Evolutionary conservation across 1,140 invertebrate genomes (phyloP).

Genomic region (Panagrolaimus sp.): DNA sequence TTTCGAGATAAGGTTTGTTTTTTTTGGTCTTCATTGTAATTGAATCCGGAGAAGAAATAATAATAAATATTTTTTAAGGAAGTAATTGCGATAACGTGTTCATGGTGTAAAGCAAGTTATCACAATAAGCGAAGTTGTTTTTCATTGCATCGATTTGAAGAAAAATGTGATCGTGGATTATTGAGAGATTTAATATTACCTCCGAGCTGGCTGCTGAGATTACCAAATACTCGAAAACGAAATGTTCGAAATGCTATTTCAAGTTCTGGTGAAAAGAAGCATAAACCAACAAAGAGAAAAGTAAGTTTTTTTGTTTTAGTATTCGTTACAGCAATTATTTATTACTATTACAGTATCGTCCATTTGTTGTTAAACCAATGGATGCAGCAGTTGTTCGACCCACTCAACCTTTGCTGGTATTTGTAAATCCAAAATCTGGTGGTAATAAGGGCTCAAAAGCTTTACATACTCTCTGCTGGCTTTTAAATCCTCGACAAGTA

Average conservation of each 20-base stretch:
- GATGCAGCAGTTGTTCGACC: constrained; percentile 71
- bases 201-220: constrained; percentile 78
- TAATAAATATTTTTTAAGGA: constrained; percentile 68
- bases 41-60: no score
- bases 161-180: constrained; percentile 79
- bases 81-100: constrained; percentile 89
- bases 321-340: neutral
- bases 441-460: constrained; percentile 68
- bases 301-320: constrained; percentile 1
- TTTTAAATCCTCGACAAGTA: constrained; percentile 67
- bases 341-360: constrained; percentile 43
- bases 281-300: constrained; percentile 65
- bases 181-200: constrained; percentile 84
- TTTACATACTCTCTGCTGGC: constrained; percentile 66
- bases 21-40: no score
- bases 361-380: constrained; percentile 75
- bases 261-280: constrained; percentile 69
- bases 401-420: constrained; percentile 80
- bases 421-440: constrained; percentile 68
- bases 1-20: constrained; percentile 50
- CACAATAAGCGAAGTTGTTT: constrained; percentile 95
- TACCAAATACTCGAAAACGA: constrained; percentile 65
- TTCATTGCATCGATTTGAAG: constrained; percentile 79
- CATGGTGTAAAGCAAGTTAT: constrained; percentile 93
- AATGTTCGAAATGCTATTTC: constrained; percentile 63